A percentile compares a stretch with the other conserved stretches of the same genome.
Conservation (phyloP, 2,113 vertebrate species). For the Zosterops pallidus region DNA sequence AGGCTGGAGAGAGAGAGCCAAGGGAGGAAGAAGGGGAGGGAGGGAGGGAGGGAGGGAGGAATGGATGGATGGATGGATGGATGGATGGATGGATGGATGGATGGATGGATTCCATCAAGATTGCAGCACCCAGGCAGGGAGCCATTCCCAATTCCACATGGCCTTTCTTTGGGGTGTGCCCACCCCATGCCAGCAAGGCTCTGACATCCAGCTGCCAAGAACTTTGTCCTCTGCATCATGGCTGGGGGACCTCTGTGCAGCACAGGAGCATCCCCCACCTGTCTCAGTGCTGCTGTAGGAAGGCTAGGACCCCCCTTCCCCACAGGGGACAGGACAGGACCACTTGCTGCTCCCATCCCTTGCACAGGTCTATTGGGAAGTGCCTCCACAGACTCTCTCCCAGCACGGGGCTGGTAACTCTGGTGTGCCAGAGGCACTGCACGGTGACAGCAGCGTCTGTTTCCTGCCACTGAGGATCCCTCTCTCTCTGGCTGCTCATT, state of each 20-base stretch:
- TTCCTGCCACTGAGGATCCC: conserved; percentile 15
- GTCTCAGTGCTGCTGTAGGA: not conserved
- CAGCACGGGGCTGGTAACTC: not conserved
- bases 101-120: not conserved
- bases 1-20: not conserved
- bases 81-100: not conserved
- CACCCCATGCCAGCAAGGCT: not conserved
- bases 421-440: not conserved
- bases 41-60: not conserved
- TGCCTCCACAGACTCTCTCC: fast-evolving
- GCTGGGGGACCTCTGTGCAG: not conserved
- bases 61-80: not conserved
- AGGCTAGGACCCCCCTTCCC: not conserved
- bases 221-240: not conserved
- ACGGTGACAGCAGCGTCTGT: not conserved
- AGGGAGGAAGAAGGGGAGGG: not conserved
- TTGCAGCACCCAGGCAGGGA: fast-evolving
- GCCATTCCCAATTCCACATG: not conserved
- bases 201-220: not conserved
- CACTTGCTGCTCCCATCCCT: not conserved
- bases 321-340: not conserved
- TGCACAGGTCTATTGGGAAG: fast-evolving
- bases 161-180: not conserved
- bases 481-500: conserved; percentile 2
- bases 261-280: fast-evolving